Conservation (phyloP, 2,888 invertebrate genomes). For the Caenorhabditis panamensis region DNA sequence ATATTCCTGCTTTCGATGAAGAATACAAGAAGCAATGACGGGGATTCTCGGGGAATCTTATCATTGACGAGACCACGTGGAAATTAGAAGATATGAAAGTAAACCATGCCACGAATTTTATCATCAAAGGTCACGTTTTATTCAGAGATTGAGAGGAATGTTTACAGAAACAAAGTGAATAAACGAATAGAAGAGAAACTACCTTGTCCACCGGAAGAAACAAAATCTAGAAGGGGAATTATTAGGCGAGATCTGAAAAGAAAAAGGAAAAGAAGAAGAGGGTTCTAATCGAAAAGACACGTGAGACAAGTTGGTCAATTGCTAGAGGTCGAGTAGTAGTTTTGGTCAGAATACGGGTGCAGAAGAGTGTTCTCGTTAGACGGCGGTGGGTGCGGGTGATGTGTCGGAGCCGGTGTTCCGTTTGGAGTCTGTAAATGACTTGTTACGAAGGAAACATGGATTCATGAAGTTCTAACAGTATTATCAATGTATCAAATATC, state of each 20-base stretch:
- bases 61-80: not conserved
- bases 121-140: constrained; percentile 34
- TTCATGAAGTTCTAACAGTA: not conserved
- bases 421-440: constrained; percentile 43
- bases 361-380: constrained; percentile 56
- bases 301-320: constrained; percentile 47
- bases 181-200: constrained; percentile 2
- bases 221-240: not conserved
- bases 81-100: too few species aligned
- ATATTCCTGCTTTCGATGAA: not conserved
- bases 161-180: constrained; percentile 2
- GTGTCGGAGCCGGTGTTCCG: constrained; percentile 46
- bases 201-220: constrained; percentile 37
- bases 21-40: not conserved
- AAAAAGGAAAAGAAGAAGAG: constrained; percentile 8
- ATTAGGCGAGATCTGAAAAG: constrained; percentile 12
- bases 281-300: constrained; percentile 6
- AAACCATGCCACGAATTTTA: too few species aligned
- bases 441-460: not conserved
- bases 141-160: constrained; percentile 7
- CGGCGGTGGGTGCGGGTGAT: constrained; percentile 44
- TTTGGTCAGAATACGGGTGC: constrained; percentile 54
- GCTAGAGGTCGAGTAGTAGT: constrained; percentile 50
- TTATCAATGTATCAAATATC: not conserved
- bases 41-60: not conserved